Percentiles rank a stretch among this genome's conserved stretches.
Evolutionary conservation across 2,797 vertebrate genomes (phyloP).

Genomic region (Artibeus lituratus): DNA sequence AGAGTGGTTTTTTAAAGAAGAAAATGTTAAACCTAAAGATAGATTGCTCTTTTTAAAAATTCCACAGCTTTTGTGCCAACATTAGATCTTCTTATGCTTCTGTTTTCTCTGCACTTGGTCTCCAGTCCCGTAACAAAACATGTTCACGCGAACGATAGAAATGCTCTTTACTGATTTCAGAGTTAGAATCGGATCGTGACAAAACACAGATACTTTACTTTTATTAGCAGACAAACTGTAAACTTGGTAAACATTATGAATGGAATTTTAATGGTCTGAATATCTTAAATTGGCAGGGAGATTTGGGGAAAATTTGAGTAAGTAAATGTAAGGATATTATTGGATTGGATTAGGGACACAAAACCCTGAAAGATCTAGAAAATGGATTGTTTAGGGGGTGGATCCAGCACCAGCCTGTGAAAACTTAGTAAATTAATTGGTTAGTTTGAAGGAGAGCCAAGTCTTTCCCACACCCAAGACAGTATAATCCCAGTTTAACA

Average conservation of each 20-base stretch:
- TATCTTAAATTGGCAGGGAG: background rate
- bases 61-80: background rate
- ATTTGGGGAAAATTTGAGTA: background rate
- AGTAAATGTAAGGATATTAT: background rate
- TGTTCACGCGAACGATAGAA: background rate
- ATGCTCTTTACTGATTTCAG: background rate
- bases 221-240: background rate
- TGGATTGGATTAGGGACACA: too few relatives aligned
- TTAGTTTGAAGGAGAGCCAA: background rate
- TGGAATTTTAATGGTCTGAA: background rate
- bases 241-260: background rate
- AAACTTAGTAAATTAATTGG: too few relatives aligned
- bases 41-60: background rate
- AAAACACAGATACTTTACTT: background rate
- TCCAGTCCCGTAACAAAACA: background rate
- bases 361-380: too few relatives aligned
- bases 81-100: background rate
- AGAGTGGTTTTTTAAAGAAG: background rate
- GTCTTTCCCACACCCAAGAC: background rate
- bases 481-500: background rate
- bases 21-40: background rate
- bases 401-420: too few relatives aligned
- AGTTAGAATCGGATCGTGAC: background rate
- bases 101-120: background rate
- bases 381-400: too few relatives aligned